Percentiles rank a stretch among this genome's conserved stretches.
Evolutionary conservation across 2,113 vertebrate species (phyloP).

Genomic region (Neofelis nebulosa): DNA sequence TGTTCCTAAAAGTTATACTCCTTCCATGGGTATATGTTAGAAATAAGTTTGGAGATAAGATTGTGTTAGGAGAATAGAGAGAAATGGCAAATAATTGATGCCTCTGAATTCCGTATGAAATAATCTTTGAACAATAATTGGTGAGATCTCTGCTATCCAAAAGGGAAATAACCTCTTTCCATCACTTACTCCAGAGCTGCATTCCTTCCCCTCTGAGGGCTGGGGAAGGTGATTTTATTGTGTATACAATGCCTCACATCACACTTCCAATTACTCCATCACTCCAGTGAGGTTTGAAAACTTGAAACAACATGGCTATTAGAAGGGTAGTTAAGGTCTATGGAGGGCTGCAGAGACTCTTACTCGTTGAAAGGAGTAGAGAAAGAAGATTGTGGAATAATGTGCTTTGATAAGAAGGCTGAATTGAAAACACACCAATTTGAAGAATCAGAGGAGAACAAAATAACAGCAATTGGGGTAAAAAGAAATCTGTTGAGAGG

Average conservation of each 20-base stretch:
- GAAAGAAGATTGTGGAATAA: not conserved
- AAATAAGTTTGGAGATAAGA: not conserved
- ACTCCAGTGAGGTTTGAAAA: not conserved
- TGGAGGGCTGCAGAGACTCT: not conserved
- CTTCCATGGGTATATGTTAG: not conserved
- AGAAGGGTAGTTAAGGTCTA: not conserved
- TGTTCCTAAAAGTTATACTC: not conserved
- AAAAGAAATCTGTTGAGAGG: not conserved
- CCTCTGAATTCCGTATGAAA: not conserved
- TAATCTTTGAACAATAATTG: constrained; percentile 8
- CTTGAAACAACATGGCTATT: not conserved
- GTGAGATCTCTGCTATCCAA: not conserved
- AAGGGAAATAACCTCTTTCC: not conserved
- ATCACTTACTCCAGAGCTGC: not conserved
- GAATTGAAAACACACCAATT: not conserved
- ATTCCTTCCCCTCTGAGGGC: not conserved
- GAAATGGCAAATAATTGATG: not conserved
- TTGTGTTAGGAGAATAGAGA: not conserved
- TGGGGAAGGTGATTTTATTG: not conserved
- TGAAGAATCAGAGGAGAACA: constrained; percentile 6
- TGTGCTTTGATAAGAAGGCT: not conserved
- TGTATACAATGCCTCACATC: not conserved
- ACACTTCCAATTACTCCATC: not conserved
- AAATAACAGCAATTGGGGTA: not conserved
- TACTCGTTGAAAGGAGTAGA: not conserved